Conservation (phyloP, 2,888 invertebrate species). For the Hemicrepidius hirtus region DNA sequence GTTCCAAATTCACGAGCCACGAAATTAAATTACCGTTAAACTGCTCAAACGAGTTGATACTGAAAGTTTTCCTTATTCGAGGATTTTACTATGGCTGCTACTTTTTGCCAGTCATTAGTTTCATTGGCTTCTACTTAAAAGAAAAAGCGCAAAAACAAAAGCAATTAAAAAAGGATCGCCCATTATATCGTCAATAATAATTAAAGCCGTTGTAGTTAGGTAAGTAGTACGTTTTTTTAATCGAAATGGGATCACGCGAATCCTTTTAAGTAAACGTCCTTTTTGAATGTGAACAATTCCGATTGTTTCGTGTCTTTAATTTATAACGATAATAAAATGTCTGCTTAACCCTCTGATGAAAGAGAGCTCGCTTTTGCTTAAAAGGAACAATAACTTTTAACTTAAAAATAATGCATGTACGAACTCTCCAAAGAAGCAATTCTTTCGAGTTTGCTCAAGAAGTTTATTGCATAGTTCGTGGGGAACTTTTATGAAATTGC, state of each 20-base stretch:
- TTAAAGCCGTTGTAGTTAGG: slow-evolving; percentile 19
- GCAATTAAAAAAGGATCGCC: slow-evolving; percentile 6
- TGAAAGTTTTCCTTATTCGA: neutral
- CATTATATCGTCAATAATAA: slow-evolving; percentile 15
- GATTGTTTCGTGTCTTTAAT: slow-evolving; percentile 40
- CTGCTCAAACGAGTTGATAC: neutral
- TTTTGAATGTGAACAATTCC: slow-evolving; percentile 38
- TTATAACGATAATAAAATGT: slow-evolving; percentile 43
- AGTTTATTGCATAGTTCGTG: slow-evolving; percentile 15
- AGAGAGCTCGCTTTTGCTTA: slow-evolving; percentile 30
- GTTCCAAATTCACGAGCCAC: neutral
- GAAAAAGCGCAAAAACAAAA: neutral
- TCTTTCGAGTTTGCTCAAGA: neutral
- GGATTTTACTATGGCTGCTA: neutral
- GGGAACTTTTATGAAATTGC: slow-evolving; percentile 16
- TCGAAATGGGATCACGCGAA: slow-evolving; percentile 30
- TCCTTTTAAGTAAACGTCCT: slow-evolving; percentile 40
- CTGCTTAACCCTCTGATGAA: slow-evolving; percentile 44
- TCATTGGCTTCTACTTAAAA: neutral
- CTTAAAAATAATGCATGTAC: slow-evolving; percentile 21
- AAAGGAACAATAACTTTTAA: slow-evolving; percentile 46
- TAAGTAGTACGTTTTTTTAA: slow-evolving; percentile 9
- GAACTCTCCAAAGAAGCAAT: neutral
- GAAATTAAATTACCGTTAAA: neutral
- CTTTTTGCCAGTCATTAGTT: neutral